Evolutionary conservation across 2,113 vertebrate genomes (phyloP).

Genomic region (Thamnaconus septentrionalis): DNA sequence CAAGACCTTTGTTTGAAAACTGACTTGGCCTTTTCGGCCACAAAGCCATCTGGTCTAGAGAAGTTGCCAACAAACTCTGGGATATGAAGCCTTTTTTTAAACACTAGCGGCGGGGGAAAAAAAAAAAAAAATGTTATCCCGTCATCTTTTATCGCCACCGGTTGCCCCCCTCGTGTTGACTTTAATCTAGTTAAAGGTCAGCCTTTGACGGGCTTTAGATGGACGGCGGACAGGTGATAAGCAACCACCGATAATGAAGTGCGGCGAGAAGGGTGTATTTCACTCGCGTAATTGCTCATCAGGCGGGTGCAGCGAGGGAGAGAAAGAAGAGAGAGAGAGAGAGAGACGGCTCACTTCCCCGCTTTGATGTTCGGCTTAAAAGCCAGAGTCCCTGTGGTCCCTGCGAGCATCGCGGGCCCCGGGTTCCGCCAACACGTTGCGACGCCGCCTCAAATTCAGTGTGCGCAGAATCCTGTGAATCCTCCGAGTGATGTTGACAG

Average conservation of each 20-base stretch:
- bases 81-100: too few species aligned
- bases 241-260: not conserved
- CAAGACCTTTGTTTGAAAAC: too few species aligned
- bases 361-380: conserved; percentile 53
- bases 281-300: conserved; percentile 7
- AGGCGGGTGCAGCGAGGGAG: conserved; percentile 4
- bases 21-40: too few species aligned
- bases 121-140: too few species aligned
- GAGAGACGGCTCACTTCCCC: conserved; percentile 29
- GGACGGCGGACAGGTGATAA: not conserved
- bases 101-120: too few species aligned
- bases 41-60: too few species aligned
- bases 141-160: too few species aligned
- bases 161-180: too few species aligned
- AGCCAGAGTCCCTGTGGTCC: conserved; percentile 34
- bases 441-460: conserved; percentile 33
- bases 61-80: too few species aligned
- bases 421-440: too few species aligned
- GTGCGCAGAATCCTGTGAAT: conserved; percentile 19
- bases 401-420: conserved; percentile 31
- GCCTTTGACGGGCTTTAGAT: too few species aligned
- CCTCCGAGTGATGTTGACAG: conserved; percentile 56
- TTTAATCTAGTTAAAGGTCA: too few species aligned
- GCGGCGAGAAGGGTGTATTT: conserved; percentile 16
- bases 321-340: not conserved